A percentile compares a stretch with the other conserved stretches of the same genome.
Conservation (phyloP, 2,797 vertebrate species). For the Sebastes miniatus region DNA sequence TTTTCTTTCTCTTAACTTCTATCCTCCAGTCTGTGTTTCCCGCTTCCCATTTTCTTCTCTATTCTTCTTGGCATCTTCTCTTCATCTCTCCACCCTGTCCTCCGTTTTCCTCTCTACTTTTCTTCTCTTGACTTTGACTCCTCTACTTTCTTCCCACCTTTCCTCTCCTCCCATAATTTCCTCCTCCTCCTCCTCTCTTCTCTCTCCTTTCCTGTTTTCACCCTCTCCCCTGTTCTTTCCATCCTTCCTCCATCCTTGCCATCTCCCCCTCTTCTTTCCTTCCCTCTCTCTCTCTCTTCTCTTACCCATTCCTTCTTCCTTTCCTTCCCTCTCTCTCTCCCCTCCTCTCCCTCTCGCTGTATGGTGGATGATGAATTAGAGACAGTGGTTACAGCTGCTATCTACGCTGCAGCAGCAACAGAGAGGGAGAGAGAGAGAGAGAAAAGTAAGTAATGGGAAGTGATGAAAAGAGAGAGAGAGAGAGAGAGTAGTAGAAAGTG, state of each 20-base stretch:
- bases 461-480: background rate
- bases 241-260: background rate
- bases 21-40: too few species aligned
- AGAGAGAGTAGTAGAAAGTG: background rate
- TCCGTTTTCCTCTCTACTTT: background rate
- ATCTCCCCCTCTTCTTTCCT: too few species aligned
- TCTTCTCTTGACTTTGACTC: background rate
- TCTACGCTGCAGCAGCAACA: conserved; percentile 21
- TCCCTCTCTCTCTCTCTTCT: too few species aligned
- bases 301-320: too few species aligned
- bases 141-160: background rate
- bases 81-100: background rate
- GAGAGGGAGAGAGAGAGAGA: background rate
- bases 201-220: background rate
- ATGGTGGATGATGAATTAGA: conserved; percentile 45
- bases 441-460: background rate
- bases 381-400: conserved; percentile 31
- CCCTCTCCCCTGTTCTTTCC: background rate
- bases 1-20: background rate
- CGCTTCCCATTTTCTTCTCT: too few species aligned
- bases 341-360: background rate
- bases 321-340: background rate
- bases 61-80: too few species aligned
- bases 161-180: background rate
- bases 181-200: background rate